These are phyloP conservation scores for Malurus cyaneus DNA, from an alignment of 2,113 vertebrate species.

Conservation along the genomic window DNA sequence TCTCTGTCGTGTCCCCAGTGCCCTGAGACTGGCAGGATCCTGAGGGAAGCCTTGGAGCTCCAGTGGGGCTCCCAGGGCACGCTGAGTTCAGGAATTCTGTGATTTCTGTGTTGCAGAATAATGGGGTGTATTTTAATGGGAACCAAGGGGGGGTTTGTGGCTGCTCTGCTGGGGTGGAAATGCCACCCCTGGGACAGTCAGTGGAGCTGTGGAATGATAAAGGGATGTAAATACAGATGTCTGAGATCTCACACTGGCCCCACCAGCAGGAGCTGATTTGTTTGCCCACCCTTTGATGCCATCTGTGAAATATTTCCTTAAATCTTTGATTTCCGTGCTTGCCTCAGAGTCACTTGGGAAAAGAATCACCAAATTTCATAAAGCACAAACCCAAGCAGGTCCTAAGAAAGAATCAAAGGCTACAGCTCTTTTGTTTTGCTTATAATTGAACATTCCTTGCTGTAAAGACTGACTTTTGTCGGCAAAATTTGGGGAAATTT, in stretches of 20 bases:
- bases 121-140: neutral
- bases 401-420: neutral
- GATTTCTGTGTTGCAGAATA: neutral
- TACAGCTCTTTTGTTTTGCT: neutral
- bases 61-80: neutral
- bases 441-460: neutral
- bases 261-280: neutral
- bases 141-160: neutral
- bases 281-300: neutral
- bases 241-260: neutral
- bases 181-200: neutral
- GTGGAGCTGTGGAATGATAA: neutral
- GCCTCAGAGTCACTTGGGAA: neutral
- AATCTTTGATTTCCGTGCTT: neutral
- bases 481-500: neutral
- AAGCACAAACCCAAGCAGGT: neutral
- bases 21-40: slow-evolving; percentile 21
- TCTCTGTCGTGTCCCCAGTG: slow-evolving; percentile 7
- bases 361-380: neutral
- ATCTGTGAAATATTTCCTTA: neutral
- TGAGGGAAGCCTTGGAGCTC: neutral
- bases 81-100: neutral
- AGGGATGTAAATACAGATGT: neutral
- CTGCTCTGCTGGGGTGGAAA: neutral
- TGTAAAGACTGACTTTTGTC: neutral